Evolutionary conservation across 53 echinoderm and acorn worm genomes (phyloP), one percentile per base, ranked within the genome.

Genomic region (Crossaster papposus): DNA sequence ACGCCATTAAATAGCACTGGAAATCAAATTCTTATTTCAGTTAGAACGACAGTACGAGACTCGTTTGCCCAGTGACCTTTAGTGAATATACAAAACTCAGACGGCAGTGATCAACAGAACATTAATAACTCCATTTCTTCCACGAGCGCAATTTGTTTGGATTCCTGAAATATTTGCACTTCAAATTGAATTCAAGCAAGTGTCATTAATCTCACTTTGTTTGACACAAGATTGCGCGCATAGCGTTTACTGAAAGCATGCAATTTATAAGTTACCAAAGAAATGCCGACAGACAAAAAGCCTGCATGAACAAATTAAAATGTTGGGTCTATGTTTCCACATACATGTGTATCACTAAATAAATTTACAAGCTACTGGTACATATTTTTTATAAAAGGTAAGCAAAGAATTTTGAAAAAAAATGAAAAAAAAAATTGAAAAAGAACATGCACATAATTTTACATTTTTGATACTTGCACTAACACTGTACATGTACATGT

Each of bases 81-180:
- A 26, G 1, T 4, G 18, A 62, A 68, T 26, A 68, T 58, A n/a
- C n/a, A n/a, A n/a, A 28, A 26, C 24, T 68, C 68, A 26, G 68
- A 14, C 17, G 28, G 37, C 51, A 83, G 54, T 2, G 2, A 18
- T 15, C 6, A 58, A 20, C 15, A 20, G 17, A 53, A 70, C 72
- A 90, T 22, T 83, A 75, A 90, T 74, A 38, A 36, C 37, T 62
- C 1, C 83, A 65, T 36, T 50, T 23, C 26, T 11, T 54, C 13
- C n/a, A 35, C 83, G 64, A 22, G 37, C 32, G 68, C 83, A 83
- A 64, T 64, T 83, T 83, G 79, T 29, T 18, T 17, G 54, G 32
- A 79, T 79, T 79, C 79, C 32, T 79, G 52, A 28, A 53, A 79
- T 79, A 79, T 30, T 79, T 50, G 37, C 36, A 77, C 36, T 24